These are phyloP conservation scores for Zaprionus africanus DNA, from an alignment of 1,140 invertebrate genomes.

Conservation along the genomic window DNA sequence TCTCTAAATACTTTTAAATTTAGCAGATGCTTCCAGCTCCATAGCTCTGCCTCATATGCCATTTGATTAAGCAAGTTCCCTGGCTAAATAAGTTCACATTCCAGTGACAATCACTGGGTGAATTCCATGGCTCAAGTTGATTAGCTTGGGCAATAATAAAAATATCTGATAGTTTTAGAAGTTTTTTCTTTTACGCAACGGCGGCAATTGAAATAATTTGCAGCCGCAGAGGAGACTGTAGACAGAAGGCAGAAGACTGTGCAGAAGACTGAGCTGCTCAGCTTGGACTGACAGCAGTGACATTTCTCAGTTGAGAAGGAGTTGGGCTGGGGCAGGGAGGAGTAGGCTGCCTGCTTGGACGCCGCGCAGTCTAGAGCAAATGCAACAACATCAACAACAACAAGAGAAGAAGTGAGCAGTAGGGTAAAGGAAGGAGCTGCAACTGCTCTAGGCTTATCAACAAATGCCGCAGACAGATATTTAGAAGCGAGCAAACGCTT, in stretches of 20 bases:
- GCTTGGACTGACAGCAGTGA: constrained; percentile 44
- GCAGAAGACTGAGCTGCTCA: constrained; percentile 9
- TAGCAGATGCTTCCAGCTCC: background rate
- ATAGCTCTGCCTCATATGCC: background rate
- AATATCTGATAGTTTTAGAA: constrained; percentile 40
- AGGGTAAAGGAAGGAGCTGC: constrained; percentile 23
- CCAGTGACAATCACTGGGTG: constrained; percentile 28
- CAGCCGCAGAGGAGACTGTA: constrained; percentile 16
- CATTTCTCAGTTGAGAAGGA: constrained; percentile 50
- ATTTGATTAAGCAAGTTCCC: constrained; percentile 3
- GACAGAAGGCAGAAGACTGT: constrained; percentile 23
- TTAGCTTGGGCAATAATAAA: constrained; percentile 42
- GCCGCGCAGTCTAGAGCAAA: constrained; percentile 75
- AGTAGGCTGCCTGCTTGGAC: constrained; percentile 44
- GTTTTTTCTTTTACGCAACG: background rate
- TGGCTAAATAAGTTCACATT: constrained; percentile 31
- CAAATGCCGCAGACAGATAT: constrained; percentile 77
- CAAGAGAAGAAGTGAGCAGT: constrained; percentile 40
- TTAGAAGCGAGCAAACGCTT: constrained; percentile 56
- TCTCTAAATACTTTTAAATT: background rate
- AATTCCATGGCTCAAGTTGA: constrained; percentile 44
- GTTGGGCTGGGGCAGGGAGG: background rate
- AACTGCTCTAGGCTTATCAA: constrained; percentile 64
- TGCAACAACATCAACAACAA: constrained; percentile 45
- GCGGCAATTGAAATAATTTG: constrained; percentile 57